A percentile compares a stretch with the other conserved stretches of the same genome.
phyloP scores from a whole-genome alignment of 1,140 invertebrate species.

The Anadara kagoshimensis region DNA sequence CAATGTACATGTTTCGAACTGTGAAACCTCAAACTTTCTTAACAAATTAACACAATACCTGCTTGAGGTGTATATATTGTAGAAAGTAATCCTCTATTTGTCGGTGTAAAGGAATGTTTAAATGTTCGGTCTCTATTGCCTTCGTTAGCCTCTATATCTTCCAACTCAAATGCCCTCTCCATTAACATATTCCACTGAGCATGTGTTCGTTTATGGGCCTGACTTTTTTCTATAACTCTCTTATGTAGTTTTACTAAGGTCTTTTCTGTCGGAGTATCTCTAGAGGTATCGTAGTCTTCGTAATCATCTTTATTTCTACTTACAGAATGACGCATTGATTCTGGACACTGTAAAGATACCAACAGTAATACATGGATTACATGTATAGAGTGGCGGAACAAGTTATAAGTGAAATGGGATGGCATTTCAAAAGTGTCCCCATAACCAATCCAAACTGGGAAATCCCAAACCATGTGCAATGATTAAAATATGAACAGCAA shows the following conservation, averaged over 20 bases:
- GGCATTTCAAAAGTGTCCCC: too few relatives aligned
- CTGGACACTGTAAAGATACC: conserved; percentile 71
- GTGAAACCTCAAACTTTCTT: too few relatives aligned
- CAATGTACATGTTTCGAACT: too few relatives aligned
- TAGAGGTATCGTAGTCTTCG: conserved; percentile 79
- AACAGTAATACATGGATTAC: too few relatives aligned
- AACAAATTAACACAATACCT: too few relatives aligned
- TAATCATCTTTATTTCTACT: conserved; percentile 67
- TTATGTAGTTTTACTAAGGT: conserved; percentile 84
- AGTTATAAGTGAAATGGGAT: too few relatives aligned
- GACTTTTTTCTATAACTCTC: conserved; percentile 73
- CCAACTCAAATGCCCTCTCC: conserved; percentile 82
- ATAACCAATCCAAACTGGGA: too few relatives aligned
- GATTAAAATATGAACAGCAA: too few relatives aligned
- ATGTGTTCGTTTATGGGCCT: conserved; percentile 81
- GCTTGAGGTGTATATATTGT: conserved; percentile 62
- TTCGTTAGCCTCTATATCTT: conserved; percentile 83
- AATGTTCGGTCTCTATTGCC: conserved; percentile 44
- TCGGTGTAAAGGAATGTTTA: conserved; percentile 38
- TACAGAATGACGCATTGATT: conserved; percentile 60
- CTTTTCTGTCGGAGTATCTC: conserved; percentile 77
- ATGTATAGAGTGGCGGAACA: too few relatives aligned
- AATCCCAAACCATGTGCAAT: too few relatives aligned
- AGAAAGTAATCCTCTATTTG: conserved; percentile 30
- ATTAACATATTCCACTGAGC: conserved; percentile 94